These are phyloP conservation scores for Physocephala rufipes DNA, from an alignment of 2,888 invertebrate species.

Conservation along the genomic window DNA sequence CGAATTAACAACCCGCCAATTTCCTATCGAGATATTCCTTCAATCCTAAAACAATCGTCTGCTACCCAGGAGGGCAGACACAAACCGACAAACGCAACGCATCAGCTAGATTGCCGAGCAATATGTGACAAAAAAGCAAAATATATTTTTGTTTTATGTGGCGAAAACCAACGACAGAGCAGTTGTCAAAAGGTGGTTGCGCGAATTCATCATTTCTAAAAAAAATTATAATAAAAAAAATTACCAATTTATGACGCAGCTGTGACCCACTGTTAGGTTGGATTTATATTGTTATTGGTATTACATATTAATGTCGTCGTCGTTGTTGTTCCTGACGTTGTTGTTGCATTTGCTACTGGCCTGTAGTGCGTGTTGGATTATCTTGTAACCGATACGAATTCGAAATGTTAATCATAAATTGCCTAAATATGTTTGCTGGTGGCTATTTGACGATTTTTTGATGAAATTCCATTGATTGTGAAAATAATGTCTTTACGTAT, in stretches of 20 bases:
- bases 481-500: no score
- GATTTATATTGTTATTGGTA: not conserved
- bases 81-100: not conserved
- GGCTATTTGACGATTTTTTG: no score
- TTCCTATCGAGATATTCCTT: no score
- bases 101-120: slow-evolving; percentile 31
- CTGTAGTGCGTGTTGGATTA: slow-evolving; percentile 31
- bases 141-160: slow-evolving; percentile 9
- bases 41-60: no score
- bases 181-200: not conserved
- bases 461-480: no score
- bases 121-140: slow-evolving; percentile 21
- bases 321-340: slow-evolving; percentile 11
- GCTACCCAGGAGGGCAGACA: not conserved
- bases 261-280: not conserved
- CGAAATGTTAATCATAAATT: no score
- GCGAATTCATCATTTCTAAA: no score
- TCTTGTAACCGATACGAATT: not conserved
- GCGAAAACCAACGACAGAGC: not conserved
- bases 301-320: not conserved
- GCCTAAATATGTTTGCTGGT: no score
- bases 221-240: no score
- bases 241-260: not conserved
- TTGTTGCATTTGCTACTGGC: not conserved
- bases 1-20: no score